Conservation (phyloP, 2,113 vertebrate species). For the Aspiorhynchus laticeps region DNA sequence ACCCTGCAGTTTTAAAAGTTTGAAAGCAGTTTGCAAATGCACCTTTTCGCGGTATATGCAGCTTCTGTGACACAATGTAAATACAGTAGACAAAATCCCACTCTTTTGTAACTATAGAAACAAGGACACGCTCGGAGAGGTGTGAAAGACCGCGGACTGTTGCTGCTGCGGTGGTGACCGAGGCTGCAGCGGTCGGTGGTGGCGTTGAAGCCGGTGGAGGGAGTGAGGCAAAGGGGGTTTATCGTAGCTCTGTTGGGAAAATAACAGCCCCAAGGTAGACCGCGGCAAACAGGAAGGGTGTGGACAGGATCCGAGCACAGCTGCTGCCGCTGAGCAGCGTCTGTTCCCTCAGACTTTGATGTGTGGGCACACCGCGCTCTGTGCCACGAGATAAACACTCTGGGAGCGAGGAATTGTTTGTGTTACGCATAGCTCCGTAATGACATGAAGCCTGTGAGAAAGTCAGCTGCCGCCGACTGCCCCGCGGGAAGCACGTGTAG, state of each 20-base stretch:
- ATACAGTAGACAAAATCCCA: neutral
- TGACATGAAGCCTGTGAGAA: constrained; percentile 67
- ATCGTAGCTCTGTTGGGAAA: constrained; percentile 71
- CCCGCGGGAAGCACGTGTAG: constrained; percentile 46
- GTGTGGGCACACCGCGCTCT: constrained; percentile 73
- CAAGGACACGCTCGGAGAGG: neutral
- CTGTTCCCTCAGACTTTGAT: constrained; percentile 85
- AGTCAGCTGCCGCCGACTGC: constrained; percentile 43
- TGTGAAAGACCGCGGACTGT: neutral
- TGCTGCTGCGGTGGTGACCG: neutral
- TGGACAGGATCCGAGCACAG: constrained; percentile 82
- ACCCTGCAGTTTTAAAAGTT: neutral
- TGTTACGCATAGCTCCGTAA: constrained; percentile 72
- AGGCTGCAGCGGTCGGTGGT: neutral
- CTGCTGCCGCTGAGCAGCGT: constrained; percentile 76
- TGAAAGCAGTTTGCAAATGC: neutral
- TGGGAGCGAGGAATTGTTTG: constrained; percentile 73
- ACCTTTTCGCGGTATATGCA: neutral
- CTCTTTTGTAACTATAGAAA: neutral
- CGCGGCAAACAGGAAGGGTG: constrained; percentile 86
- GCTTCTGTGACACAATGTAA: neutral
- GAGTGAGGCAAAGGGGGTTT: constrained; percentile 52
- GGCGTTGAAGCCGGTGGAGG: constrained; percentile 22
- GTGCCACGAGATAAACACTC: constrained; percentile 78
- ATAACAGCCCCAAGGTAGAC: constrained; percentile 77